Evolutionary conservation across 2,797 vertebrate species (phyloP).

Genomic region (Tenualosa ilisha): DNA sequence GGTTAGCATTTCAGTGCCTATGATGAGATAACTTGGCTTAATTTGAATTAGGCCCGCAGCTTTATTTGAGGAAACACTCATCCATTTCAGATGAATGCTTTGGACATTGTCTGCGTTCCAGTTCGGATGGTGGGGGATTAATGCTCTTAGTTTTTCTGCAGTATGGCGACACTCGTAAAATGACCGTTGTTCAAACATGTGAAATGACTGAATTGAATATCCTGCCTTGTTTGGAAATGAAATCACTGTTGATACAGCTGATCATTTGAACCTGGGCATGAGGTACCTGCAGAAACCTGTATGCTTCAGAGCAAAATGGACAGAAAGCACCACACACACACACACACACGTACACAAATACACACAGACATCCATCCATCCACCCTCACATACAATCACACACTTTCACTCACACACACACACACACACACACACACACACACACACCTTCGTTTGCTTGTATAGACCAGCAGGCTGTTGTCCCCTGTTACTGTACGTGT

Average conservation of each 20-base stretch:
- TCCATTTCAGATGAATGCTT: not conserved
- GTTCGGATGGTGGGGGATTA: too few relatives aligned
- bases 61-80: not conserved
- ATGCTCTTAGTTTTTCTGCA: not conserved
- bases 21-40: not conserved
- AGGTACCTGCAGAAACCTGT: not conserved
- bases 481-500: not conserved
- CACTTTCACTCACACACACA: too few relatives aligned
- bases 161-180: not conserved
- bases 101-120: not conserved
- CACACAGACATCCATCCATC: not conserved
- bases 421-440: not conserved
- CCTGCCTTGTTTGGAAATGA: not conserved
- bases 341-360: not conserved
- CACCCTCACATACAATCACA: not conserved
- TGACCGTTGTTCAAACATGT: not conserved
- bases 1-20: not conserved
- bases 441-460: constrained; percentile 1
- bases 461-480: constrained; percentile 1
- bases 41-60: not conserved
- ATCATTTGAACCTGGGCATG: not conserved
- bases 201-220: not conserved
- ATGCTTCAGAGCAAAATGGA: not conserved
- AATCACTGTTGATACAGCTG: not conserved
- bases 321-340: not conserved